Base-by-base conservation (phyloP, 2,113 vertebrate genomes). In the Erythrocercus mccallii region DNA sequence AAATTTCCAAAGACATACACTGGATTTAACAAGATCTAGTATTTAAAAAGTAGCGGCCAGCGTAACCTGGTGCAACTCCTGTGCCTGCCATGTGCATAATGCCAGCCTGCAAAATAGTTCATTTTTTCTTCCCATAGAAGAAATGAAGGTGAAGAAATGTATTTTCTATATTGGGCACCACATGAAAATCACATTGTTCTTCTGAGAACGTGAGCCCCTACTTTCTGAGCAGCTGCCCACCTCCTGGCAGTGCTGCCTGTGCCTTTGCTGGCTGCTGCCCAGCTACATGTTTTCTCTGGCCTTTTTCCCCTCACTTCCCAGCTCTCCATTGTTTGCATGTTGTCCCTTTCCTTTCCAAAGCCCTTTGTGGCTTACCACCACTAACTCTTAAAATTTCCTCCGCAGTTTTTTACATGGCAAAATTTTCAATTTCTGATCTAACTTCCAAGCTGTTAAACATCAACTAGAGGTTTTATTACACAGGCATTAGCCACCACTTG, bases 61-160 rank as follows among this genome's bases (percentile, higher is more conserved):
- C 0, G 1, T 15, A 45, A 65, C 12, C 44, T 14, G 28, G 37
- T 56, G 0, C 8, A 47, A 58, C 31, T 57, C 70, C 50, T 4
- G 42, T 18, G 35, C 13, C 64, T 45, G 50, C 8, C 2, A 1
- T 0, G 0, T 6, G 33, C 2, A 2, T 16, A 80, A 70, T 1
- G 1, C 33, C 0, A 0, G 20, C 0, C 0, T 6, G 35, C 25
- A 76, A 70, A 58, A n/a, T 79, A 73, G n/a, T 21, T 85, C 1
- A 1, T 22, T 60, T n/a, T 60, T 78, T 45, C 37, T 56, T 57
- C n/a, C n/a, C 23, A 10, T 0, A 64, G 11, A 60, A 24, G 16
- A 71, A 94, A 19, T 3, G 11, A 92, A 53, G 38, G 30, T 11
- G 25, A 53, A 60, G 60, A 94, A 70, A 83, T 3, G 1, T 28